These are phyloP conservation scores for Campopleginae sp. DNA, from an alignment of 2,888 invertebrate species.

Conservation along the genomic window DNA sequence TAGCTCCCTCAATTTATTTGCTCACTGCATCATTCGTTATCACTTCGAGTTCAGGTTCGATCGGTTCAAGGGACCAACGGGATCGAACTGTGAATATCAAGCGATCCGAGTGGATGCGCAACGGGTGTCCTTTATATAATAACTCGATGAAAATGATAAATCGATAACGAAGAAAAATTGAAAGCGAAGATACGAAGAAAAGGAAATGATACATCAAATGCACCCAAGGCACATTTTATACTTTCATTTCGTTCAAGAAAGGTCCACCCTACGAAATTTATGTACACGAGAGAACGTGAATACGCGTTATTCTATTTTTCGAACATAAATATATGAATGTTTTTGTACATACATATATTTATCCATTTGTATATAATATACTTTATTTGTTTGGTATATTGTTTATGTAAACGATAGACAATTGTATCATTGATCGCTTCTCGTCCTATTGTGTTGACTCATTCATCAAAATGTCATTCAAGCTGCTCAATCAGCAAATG, in stretches of 20 bases:
- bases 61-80: conserved; percentile 43
- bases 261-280: conserved; percentile 68
- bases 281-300: conserved; percentile 61
- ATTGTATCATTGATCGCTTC: conserved; percentile 77
- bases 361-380: conserved; percentile 23
- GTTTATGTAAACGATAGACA: conserved; percentile 61
- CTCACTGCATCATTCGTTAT: conserved; percentile 6
- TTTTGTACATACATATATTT: conserved; percentile 46
- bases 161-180: neutral
- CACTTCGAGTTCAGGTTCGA: conserved; percentile 34
- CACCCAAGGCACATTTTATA: conserved; percentile 84
- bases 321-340: conserved; percentile 33
- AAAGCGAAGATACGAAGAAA: conserved; percentile 19
- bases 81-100: conserved; percentile 46
- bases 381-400: conserved; percentile 55
- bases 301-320: conserved; percentile 13
- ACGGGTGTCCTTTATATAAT: conserved; percentile 56
- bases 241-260: conserved; percentile 81
- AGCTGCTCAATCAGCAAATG: neutral
- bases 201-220: conserved; percentile 74
- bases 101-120: conserved; percentile 54
- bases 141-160: conserved; percentile 24
- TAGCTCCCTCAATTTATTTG: conserved; percentile 4
- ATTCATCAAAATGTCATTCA: conserved; percentile 13
- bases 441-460: conserved; percentile 67